Evolutionary conservation across 2,113 vertebrate genomes (phyloP).

Genomic region (Pachycephala philippinensis): DNA sequence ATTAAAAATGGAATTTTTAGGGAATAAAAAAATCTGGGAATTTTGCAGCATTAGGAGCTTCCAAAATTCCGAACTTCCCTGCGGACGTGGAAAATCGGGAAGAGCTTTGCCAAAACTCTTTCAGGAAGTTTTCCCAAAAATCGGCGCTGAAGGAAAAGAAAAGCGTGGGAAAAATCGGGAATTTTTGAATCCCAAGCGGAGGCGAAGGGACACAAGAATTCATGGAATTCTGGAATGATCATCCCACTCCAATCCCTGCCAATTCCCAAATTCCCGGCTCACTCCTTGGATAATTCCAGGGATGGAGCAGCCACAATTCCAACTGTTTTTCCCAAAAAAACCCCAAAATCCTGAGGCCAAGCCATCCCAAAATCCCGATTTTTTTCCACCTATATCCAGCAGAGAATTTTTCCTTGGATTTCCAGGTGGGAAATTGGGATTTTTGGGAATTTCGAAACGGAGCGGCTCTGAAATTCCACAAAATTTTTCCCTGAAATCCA

Average conservation of each 20-base stretch:
- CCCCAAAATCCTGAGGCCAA: not conserved
- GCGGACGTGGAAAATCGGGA: rapidly evolving
- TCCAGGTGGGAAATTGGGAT: not conserved
- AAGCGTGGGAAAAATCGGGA: not conserved
- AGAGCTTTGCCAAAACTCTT: too few species aligned
- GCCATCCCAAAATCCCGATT: not conserved
- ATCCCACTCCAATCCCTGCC: not conserved
- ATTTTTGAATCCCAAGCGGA: not conserved
- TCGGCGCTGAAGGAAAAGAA: not conserved
- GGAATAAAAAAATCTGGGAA: not conserved
- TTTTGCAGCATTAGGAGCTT: not conserved
- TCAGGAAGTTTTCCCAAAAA: too few species aligned
- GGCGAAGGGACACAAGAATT: too few species aligned
- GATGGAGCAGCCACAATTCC: not conserved
- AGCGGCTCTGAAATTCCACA: too few species aligned
- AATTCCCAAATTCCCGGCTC: not conserved
- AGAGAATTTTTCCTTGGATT: not conserved
- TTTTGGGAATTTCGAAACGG: too few species aligned
- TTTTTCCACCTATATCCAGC: too few species aligned
- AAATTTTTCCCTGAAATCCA: too few species aligned
- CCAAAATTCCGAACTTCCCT: rapidly evolving
- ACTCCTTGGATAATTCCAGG: not conserved
- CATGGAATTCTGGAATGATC: not conserved
- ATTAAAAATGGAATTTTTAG: not conserved
- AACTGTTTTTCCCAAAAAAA: not conserved